Conservation (phyloP, 2,888 invertebrate genomes). For the Pyralis farinalis region DNA sequence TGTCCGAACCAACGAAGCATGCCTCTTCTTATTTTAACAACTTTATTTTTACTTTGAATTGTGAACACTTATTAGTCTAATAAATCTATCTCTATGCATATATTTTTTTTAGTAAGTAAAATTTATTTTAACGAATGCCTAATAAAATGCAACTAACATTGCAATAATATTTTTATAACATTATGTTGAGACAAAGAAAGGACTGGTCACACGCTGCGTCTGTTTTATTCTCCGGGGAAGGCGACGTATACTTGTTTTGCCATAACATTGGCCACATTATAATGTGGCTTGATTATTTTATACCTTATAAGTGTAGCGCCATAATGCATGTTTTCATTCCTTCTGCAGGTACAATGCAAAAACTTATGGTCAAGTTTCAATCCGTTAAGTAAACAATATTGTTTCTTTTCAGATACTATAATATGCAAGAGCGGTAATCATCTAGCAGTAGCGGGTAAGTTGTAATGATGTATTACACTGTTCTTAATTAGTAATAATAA, state of each 20-base stretch:
- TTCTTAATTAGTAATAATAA: too few relatives aligned
- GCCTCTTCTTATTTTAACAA: too few relatives aligned
- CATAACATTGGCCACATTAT: conserved; percentile 12
- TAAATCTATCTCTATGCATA: too few relatives aligned
- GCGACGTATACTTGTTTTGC: conserved; percentile 20
- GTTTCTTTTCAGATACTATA: conserved; percentile 30
- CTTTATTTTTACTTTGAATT: too few relatives aligned
- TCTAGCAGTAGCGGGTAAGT: conserved; percentile 39
- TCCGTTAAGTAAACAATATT: conserved; percentile 3
- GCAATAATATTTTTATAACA: not conserved
- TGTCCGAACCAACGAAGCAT: too few relatives aligned
- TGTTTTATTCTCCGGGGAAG: conserved; percentile 13
- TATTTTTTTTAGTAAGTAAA: too few relatives aligned
- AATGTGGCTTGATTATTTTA: conserved; percentile 13
- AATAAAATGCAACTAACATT: too few relatives aligned
- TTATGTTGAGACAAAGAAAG: conserved; percentile 10
- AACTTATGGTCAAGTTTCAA: not conserved
- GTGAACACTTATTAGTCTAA: too few relatives aligned
- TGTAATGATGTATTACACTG: too few relatives aligned
- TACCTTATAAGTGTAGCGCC: conserved; percentile 8
- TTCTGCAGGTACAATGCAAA: not conserved
- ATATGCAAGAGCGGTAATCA: conserved; percentile 36
- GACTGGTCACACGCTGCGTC: conserved; percentile 18
- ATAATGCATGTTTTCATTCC: conserved; percentile 5
- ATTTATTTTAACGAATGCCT: too few relatives aligned